Evolutionary conservation across 2,888 invertebrate genomes (phyloP), one percentile per base, ranked within the genome.

Genomic region (Apotomis turbidana): DNA sequence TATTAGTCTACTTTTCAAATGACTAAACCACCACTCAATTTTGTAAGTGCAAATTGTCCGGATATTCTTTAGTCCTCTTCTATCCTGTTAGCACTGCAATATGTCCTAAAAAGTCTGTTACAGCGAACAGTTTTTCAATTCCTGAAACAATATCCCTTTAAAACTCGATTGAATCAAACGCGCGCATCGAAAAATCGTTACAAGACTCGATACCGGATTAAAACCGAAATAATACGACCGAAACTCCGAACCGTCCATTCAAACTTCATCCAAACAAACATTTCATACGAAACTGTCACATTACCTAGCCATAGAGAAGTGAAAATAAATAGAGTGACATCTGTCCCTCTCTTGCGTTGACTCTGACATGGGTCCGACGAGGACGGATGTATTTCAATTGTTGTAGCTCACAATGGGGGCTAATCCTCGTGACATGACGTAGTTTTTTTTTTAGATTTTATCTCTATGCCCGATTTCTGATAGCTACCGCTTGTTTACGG

Each of bases 251-350:
- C 80, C 83, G 77, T 85, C 87, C 85, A 86, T 90, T 90, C 86
- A 88, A 82, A 78, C 74, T 68, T 76, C 83, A 82, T 85, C 83
- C 90, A 91, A 91, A 92, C 92, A 92, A 90, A 91, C 89, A 90
- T 89, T 88, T 89, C 90, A 90, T 88, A 90, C 85, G 86, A 89
- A 90, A 89, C 91, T 93, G 93, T 92, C 91, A 91, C 90, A 91
- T 91, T 89, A 85, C 84, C 83, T 78, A 81, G 79, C 85, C 82
- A 89, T 90, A 88, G 88, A 89, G 89, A 89, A 91, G 89, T 88
- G 89, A 90, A 89, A 91, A 90, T 88, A 90, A 88, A 91, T 88
- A 88, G 85, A 86, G 80, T 76, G 78, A 79, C 81, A 79, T 78
- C 85, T 78, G 83, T 89, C 91, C 83, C 90, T 76, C 77, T 90